A percentile compares a stretch with the other conserved stretches of the same genome.
Conservation (phyloP, 2,797 vertebrate genomes). For the Sitta carolinensis region DNA sequence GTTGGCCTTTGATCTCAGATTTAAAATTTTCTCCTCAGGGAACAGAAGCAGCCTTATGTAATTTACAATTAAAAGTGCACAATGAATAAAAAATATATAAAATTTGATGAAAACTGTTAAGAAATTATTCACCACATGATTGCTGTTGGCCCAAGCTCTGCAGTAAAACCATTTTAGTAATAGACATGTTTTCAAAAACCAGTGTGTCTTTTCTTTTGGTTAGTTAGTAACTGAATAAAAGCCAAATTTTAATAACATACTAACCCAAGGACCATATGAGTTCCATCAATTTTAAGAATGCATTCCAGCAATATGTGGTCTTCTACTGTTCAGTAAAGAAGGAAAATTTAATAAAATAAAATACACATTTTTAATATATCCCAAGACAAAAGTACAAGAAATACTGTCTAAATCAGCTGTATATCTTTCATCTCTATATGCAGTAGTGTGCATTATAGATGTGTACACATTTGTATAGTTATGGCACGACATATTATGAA, state of each 20-base stretch:
- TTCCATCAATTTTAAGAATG: not conserved
- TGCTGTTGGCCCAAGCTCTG: not conserved
- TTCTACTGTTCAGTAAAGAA: not conserved
- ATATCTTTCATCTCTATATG: not conserved
- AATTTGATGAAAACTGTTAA: not conserved
- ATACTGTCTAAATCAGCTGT: not conserved
- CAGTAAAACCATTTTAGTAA: not conserved
- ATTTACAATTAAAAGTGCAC: not conserved
- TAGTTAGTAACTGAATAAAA: not conserved
- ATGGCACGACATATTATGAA: not conserved
- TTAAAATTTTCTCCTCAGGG: not conserved
- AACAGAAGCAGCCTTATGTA: not conserved
- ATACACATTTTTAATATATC: not conserved
- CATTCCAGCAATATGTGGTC: not conserved
- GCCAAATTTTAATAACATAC: not conserved
- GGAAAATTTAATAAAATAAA: not conserved
- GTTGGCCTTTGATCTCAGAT: not conserved
- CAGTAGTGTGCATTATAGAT: not conserved
- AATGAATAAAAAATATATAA: not conserved
- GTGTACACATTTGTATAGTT: not conserved
- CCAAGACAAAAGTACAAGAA: not conserved
- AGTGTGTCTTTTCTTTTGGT: not conserved
- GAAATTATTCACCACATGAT: not conserved
- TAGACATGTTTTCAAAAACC: not conserved
- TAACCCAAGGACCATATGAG: not conserved